Evolutionary conservation across 2,113 vertebrate species (phyloP).

Genomic region (Eulemur rufifrons): DNA sequence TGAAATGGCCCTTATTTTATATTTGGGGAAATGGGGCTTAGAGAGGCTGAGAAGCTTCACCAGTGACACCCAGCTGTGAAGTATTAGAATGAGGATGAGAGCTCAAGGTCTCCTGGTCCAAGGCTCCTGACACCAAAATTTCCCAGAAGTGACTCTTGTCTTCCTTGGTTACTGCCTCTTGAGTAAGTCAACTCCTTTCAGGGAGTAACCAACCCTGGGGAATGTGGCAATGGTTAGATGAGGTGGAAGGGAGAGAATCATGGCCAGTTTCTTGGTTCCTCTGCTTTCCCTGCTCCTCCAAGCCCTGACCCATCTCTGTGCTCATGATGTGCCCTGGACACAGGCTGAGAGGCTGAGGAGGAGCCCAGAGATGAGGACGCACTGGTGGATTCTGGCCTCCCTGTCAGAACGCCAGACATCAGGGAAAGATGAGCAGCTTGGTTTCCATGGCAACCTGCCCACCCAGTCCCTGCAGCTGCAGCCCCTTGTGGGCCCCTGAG

Average conservation of each 20-base stretch:
- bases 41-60: background rate
- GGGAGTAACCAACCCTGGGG: background rate
- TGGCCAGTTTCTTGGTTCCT: background rate
- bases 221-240: background rate
- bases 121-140: background rate
- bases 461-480: constrained; percentile 29
- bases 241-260: background rate
- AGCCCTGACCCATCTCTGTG: background rate
- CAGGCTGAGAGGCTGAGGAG: background rate
- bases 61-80: background rate
- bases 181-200: background rate
- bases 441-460: constrained; percentile 71
- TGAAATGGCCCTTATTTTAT: background rate
- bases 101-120: background rate
- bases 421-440: constrained; percentile 28
- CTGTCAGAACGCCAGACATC: constrained; percentile 24
- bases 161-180: background rate
- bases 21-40: background rate
- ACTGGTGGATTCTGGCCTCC: background rate
- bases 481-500: background rate
- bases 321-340: background rate
- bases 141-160: background rate
- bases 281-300: background rate
- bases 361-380: background rate
- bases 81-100: background rate